Base-by-base conservation (phyloP, 2,888 invertebrate genomes). In the Octodonta nipae region DNA sequence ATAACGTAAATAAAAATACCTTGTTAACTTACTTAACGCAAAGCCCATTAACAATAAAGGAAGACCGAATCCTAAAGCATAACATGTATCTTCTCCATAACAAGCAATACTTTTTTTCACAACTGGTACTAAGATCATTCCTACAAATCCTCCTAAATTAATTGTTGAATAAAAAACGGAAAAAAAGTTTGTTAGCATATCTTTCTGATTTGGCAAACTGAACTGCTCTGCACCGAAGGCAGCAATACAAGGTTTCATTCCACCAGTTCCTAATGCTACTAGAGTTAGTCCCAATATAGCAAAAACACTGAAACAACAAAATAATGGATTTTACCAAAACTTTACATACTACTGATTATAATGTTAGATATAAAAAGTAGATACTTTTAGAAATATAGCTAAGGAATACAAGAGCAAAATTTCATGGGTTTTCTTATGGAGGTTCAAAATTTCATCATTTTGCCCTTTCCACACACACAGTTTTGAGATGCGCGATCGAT, bases 141-240 rank as follows among this genome's bases (percentile, higher is more conserved):
- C 75, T 50, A 72, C 65, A 38, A 75, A 70, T 2, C 74, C 73
- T 2, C 75, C 75, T 5, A 73, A 54, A 56, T 87, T 87, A 46
- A 85, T 85, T 14, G 77, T 71, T 56, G 85, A 82, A 56, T 87
- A 87, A 62, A 86, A 87, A 2, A 80, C 67, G 0, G 84, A 83
- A 60, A 87, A 87, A 58, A 82, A 87, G 27, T 71, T 67, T 46
- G 73, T 71, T 11, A 83, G 63, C 30, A 74, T 67, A 36, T 68
- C 66, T 42, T 73, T 72, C 58, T 84, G 76, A 33, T 70, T 68
- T 0, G 76, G 77, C n/a, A 78, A 57, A 7, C 66, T 65, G 50
- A 84, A 83, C 65, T 84, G 86, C 54, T 87, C 87, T 3, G 84
- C 87, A 3, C 86, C 87, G 54, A 88, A 87, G 0, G 86, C 81